A percentile compares a stretch with the other conserved stretches of the same genome.
These are phyloP conservation scores for Pheosia tremula DNA, from an alignment of 2,888 invertebrate genomes.

Conservation along the genomic window DNA sequence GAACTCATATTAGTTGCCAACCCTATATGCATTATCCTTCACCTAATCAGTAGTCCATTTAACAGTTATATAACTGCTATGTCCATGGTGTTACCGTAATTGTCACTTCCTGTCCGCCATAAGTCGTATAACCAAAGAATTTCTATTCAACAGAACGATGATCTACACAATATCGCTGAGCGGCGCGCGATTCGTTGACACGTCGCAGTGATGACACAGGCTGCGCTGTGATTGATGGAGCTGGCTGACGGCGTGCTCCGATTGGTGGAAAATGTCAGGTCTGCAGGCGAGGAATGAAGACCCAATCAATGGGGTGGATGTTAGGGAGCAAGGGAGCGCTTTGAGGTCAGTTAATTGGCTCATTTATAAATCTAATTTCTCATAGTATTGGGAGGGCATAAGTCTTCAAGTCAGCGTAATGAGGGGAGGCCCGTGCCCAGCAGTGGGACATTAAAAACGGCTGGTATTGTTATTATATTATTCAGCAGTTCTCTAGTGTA, in stretches of 20 bases:
- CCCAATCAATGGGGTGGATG: conserved; percentile 76
- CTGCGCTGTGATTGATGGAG: conserved; percentile 51
- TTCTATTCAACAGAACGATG: conserved; percentile 22
- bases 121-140: background rate
- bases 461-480: no score
- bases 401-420: no score
- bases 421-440: no score
- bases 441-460: no score
- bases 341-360: conserved; percentile 63
- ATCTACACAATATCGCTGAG: conserved; percentile 18
- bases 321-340: conserved; percentile 78
- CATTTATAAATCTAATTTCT: no score
- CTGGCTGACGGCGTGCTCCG: conserved; percentile 40
- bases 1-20: background rate
- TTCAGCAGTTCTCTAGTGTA: no score
- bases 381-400: no score
- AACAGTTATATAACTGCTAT: conserved; percentile 4
- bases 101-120: conserved; percentile 4
- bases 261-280: conserved; percentile 77
- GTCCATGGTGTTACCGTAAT: background rate
- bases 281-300: conserved; percentile 74
- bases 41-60: background rate
- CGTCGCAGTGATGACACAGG: conserved; percentile 6
- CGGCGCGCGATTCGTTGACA: conserved; percentile 35
- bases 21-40: background rate